Evolutionary conservation across 2,888 invertebrate species (phyloP), one percentile per base, ranked within the genome.

Genomic region (Piscicola geometra): DNA sequence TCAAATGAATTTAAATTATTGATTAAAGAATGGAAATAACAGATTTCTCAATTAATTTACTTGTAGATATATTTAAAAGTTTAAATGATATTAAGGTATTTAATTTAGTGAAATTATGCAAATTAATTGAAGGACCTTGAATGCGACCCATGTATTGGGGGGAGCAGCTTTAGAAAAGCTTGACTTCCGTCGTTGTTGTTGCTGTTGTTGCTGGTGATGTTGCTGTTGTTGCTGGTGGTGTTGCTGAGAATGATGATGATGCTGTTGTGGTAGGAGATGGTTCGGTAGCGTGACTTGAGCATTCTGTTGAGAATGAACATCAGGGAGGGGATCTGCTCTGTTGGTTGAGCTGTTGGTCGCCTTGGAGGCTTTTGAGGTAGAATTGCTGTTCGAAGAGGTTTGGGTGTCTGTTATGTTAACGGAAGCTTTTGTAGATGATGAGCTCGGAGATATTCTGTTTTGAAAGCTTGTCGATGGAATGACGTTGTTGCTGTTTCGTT

Each of bases 131-230:
- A 18, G 2, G 32, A 76, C 76, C 71, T 76, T 76, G 69, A 76
- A 76, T 28, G 76, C 76, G 28, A 76, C 66, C 76, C 76, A 76
- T 0, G 76, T 76, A 56, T 35, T 56, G 0, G 76, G 76, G 9
- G 76, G 76, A 32, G 71, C 21, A 15, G 70, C 73, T 73, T 35
- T 72, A 32, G n/a, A 47, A 32, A 68, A 21, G 52, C 30, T 35
- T n/a, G 75, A 32, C 15, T 70, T 70, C n/a, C 64, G 25, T 64
- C 41, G 56, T 73, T 56, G 73, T n/a, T 5, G 60, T 41, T 5
- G 41, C 15, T 41, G 64, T 64, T 64, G n/a, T 64, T 64, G 64
- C 21, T 64, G 64, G 5, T 30, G 64, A 12, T 64, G 64, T 64
- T 3, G 21, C 3, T 64, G 21, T 9, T 30, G 64, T 64, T 64